phyloP scores from a whole-genome alignment of 2,797 vertebrate species.

The Thamnophis elegans region DNA sequence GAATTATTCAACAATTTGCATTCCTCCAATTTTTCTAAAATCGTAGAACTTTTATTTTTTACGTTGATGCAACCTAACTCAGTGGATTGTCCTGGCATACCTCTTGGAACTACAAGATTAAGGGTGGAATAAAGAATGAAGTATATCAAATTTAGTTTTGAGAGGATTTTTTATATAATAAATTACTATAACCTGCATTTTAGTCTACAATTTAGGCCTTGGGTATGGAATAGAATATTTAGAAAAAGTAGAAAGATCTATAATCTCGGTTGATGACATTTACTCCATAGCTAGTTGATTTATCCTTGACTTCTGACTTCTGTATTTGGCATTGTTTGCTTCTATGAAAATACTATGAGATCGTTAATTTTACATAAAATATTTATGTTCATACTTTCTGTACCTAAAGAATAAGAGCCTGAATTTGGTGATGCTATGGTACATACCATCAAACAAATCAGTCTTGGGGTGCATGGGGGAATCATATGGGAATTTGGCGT shows the following conservation, averaged over 20 bases:
- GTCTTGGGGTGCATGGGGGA: neutral
- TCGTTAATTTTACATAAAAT: neutral
- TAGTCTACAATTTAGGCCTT: neutral
- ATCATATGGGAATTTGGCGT: neutral
- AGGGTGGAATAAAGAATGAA: neutral
- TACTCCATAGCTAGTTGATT: neutral
- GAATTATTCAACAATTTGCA: conserved; percentile 4
- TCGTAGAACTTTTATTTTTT: neutral
- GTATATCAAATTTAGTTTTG: neutral
- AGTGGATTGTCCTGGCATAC: neutral
- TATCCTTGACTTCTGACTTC: neutral
- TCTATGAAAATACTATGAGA: neutral
- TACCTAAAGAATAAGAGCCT: neutral
- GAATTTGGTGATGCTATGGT: neutral
- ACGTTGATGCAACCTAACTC: neutral
- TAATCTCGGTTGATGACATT: neutral
- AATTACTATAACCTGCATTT: neutral
- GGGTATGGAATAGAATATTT: neutral
- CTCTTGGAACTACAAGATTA: neutral
- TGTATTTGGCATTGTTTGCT: neutral
- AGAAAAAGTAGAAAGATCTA: neutral
- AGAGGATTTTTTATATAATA: fast-evolving
- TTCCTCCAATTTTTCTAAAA: neutral
- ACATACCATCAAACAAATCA: neutral
- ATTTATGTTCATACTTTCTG: neutral